Base-by-base conservation (phyloP, 1,140 invertebrate species). In the Drosophila varians region DNA sequence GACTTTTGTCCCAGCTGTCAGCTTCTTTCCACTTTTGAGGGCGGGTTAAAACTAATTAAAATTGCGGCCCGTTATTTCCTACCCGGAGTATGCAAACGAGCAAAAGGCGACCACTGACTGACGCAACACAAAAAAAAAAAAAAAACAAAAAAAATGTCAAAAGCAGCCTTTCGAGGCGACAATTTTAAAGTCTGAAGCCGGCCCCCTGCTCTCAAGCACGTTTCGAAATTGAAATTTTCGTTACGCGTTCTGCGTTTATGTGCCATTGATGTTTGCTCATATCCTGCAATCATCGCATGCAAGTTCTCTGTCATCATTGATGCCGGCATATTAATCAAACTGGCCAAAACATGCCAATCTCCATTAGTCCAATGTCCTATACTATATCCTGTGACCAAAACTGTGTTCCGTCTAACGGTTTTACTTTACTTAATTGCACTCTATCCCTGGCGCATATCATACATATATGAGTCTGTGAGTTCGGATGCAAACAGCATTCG, bases 291-390 rank as follows among this genome's bases (percentile, higher is more conserved):
- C 61, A 77, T 48, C 48, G 68, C 47, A 62, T 16, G 57, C 26
- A 61, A 18, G 16, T 16, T 36, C 34, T 25, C 34, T 25, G 51
- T 34, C 34, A 43, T 45, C 60, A 51, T 38, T 56, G 40, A 47
- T 40, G 66, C 57, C 62, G 46, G 49, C 58, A 70, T 84, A 78
- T 84, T 78, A 83, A 83, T 84, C 74, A 75, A 84, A 11, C 57
- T 83, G 79, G 36, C 57, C 62, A 34, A 40, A 53, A 64, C 47
- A 73, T 77, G 52, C 56, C 48, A 75, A 49, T 26, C 34, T 38
- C 46, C 28, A 36, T 8, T 51, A 45, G 34, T 11, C 28, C 42
- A 26, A 18, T 36, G 49, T 56, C 11, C 28, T 11, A 31, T 31
- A 31, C 9, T 11, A 4, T 31, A n/a, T 9, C 3, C 9, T 2